These are phyloP conservation scores for Mesorhabditis spiculigera DNA, from an alignment of 2,888 invertebrate species.

Conservation along the genomic window DNA sequence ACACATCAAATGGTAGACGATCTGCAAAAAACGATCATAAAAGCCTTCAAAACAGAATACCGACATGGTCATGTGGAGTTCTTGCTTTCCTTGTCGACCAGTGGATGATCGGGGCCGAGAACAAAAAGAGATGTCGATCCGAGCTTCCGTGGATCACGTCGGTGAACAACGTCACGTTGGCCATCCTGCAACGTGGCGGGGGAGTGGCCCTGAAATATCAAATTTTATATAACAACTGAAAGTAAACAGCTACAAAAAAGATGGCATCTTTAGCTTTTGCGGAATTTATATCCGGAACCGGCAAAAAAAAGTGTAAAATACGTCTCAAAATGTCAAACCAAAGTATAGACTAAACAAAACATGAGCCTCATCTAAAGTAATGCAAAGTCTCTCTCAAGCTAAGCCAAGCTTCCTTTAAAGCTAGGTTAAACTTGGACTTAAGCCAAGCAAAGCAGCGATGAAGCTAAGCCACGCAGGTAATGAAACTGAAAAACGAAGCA, in stretches of 20 bases:
- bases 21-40: conserved; percentile 18
- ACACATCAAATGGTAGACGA: conserved; percentile 22
- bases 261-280: background rate
- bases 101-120: conserved; percentile 34
- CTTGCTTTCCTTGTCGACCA: conserved; percentile 24
- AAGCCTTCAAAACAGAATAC: background rate
- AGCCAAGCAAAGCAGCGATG: too few species aligned
- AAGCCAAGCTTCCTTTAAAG: too few species aligned
- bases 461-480: too few species aligned
- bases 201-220: conserved; percentile 11
- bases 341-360: too few species aligned
- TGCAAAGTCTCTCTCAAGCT: too few species aligned
- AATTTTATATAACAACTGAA: background rate
- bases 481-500: too few species aligned
- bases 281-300: too few species aligned
- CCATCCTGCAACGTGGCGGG: background rate
- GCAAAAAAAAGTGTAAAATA: too few species aligned
- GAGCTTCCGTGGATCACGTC: conserved; percentile 35
- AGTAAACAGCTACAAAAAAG: too few species aligned
- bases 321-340: too few species aligned
- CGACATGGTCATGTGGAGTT: conserved; percentile 20
- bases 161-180: conserved; percentile 44
- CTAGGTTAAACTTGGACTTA: too few species aligned
- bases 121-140: conserved; percentile 41
- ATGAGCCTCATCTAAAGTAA: too few species aligned